A percentile compares a stretch with the other conserved stretches of the same genome.
Conservation (phyloP, 2,888 invertebrate species). For the Drosophila niveifrons region DNA sequence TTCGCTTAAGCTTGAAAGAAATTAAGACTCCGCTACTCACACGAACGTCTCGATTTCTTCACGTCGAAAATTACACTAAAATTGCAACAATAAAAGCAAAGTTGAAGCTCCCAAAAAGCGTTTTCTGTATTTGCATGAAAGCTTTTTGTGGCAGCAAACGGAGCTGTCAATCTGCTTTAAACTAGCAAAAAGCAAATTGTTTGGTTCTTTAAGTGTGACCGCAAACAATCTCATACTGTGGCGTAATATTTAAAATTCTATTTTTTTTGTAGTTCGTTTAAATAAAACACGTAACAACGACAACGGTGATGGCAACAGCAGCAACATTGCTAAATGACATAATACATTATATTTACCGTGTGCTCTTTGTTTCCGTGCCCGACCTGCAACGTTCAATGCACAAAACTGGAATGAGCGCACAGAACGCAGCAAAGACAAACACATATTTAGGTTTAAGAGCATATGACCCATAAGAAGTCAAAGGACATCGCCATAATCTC, state of each 20-base stretch:
- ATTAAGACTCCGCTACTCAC: conserved; percentile 28
- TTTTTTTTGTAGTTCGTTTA: background rate
- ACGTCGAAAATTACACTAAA: conserved; percentile 50
- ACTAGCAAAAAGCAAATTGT: background rate
- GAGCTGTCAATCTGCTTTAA: conserved; percentile 31
- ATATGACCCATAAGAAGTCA: background rate
- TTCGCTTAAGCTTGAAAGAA: conserved; percentile 31
- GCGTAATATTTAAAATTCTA: too few species aligned
- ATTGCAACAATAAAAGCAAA: conserved; percentile 9
- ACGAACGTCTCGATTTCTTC: conserved; percentile 42
- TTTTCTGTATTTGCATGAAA: conserved; percentile 23
- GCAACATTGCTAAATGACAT: conserved; percentile 11
- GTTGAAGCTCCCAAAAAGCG: background rate
- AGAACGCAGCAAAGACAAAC: background rate
- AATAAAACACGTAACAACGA: conserved; percentile 18
- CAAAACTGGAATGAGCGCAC: conserved; percentile 27
- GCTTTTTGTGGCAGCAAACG: conserved; percentile 36
- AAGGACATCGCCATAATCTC: background rate
- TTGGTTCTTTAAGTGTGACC: conserved; percentile 11
- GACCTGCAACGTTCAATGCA: conserved; percentile 22
- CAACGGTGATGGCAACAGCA: background rate
- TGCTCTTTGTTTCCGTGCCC: background rate
- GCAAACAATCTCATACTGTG: background rate
- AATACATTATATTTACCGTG: conserved; percentile 28
- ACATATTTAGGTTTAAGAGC: background rate